Percentiles rank a stretch among this genome's conserved stretches.
Conservation (phyloP, 2,113 vertebrate genomes). For the Boulengeromyrus knoepffleri region DNA sequence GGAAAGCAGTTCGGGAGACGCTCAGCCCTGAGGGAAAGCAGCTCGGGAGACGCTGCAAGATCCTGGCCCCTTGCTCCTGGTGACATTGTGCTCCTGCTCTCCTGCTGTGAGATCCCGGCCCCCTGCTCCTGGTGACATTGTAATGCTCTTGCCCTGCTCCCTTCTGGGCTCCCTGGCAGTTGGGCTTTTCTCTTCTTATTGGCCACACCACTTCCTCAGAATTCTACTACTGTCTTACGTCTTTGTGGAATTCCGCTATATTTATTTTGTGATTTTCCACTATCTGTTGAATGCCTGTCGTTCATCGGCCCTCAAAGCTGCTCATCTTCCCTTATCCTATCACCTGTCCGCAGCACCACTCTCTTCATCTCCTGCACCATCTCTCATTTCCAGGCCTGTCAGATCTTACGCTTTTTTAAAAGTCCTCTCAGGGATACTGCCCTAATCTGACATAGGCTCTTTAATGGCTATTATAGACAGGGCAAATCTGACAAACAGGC, state of each 20-base stretch:
- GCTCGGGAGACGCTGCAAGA: too few relatives aligned
- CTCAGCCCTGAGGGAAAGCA: too few relatives aligned
- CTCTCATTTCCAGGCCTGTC: background rate
- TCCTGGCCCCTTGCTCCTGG: too few relatives aligned
- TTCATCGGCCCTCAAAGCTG: background rate
- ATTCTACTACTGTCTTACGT: background rate
- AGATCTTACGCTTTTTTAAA: background rate
- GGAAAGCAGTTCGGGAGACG: too few relatives aligned
- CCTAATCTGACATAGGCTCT: background rate
- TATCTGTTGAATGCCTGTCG: background rate
- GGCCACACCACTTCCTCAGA: background rate
- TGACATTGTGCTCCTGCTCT: too few relatives aligned
- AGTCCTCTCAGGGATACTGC: background rate
- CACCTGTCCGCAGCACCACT: background rate
- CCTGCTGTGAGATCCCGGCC: too few relatives aligned
- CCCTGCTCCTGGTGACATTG: too few relatives aligned
- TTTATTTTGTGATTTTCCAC: background rate
- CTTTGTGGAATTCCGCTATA: background rate
- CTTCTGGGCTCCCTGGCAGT: too few relatives aligned
- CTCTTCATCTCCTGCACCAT: background rate
- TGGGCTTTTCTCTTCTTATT: too few relatives aligned
- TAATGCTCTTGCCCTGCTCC: too few relatives aligned
- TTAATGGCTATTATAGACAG: background rate
- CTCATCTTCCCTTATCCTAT: background rate
- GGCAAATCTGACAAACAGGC: background rate